Evolutionary conservation across 2,113 vertebrate genomes (phyloP).

Genomic region (Nannospalax galili): DNA sequence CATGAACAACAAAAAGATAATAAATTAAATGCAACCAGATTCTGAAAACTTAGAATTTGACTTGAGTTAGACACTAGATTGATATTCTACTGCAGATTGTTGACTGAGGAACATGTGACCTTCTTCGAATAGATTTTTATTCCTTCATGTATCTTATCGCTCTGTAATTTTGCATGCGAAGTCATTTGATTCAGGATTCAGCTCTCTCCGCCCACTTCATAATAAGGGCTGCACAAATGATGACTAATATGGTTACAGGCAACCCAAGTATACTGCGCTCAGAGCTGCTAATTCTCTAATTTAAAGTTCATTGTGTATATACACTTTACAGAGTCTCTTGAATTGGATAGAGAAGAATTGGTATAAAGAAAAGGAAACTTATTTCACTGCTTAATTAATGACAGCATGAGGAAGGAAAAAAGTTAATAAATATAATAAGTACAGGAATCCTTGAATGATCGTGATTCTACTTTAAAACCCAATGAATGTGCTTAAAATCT

Average conservation of each 20-base stretch:
- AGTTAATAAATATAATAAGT: background rate
- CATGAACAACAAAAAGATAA: too few relatives aligned
- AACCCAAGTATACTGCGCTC: background rate
- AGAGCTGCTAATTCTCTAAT: background rate
- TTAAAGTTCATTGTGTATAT: background rate
- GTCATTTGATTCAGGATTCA: background rate
- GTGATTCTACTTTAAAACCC: background rate
- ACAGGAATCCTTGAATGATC: background rate
- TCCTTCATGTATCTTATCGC: background rate
- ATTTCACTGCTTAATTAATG: background rate
- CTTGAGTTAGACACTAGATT: background rate
- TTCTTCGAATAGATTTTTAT: background rate
- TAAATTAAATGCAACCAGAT: background rate
- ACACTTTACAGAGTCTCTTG: background rate
- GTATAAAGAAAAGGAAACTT: background rate
- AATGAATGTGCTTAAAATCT: background rate
- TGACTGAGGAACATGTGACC: background rate
- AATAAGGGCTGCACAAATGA: background rate
- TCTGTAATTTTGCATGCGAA: background rate
- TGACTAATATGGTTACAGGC: slow-evolving; percentile 22
- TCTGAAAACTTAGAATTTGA: background rate
- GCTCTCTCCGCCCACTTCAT: background rate
- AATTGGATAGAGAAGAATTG: background rate
- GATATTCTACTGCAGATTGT: background rate
- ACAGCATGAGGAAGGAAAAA: background rate